Conservation (phyloP, 2,888 invertebrate species). For the Syritta pipiens region DNA sequence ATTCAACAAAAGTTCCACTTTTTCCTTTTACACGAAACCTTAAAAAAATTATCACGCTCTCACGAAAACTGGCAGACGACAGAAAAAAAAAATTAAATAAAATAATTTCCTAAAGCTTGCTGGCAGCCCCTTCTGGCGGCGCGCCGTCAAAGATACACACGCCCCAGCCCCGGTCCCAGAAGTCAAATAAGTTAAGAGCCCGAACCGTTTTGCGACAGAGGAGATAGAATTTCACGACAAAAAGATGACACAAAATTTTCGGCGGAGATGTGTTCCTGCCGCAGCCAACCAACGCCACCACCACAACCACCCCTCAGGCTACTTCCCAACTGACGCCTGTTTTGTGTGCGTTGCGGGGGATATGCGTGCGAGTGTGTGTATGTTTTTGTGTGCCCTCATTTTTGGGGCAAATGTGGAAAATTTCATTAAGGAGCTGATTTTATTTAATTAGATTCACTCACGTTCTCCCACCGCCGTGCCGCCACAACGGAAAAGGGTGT, state of each 20-base stretch:
- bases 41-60: too few species aligned
- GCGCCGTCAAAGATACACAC: neutral
- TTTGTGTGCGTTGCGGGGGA: constrained; percentile 1
- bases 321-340: constrained; percentile 13
- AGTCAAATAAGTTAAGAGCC: constrained; percentile 3
- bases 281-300: too few species aligned
- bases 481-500: neutral
- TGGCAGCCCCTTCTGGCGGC: too few species aligned
- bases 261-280: neutral
- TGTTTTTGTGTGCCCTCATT: neutral
- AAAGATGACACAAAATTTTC: neutral
- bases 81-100: too few species aligned
- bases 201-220: neutral
- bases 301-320: too few species aligned
- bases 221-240: neutral
- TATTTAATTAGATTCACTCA: constrained; percentile 22
- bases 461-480: neutral
- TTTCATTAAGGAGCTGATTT: constrained; percentile 41
- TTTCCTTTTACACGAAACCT: too few species aligned
- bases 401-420: constrained; percentile 26
- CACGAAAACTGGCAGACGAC: too few species aligned
- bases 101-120: too few species aligned
- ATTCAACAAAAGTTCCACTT: too few species aligned
- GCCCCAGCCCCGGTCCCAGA: too few species aligned
- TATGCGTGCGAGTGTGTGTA: constrained; percentile 6